These are phyloP conservation scores for Speoplatyrhinus poulsoni DNA, from an alignment of 2,113 vertebrate species.

Conservation along the genomic window DNA sequence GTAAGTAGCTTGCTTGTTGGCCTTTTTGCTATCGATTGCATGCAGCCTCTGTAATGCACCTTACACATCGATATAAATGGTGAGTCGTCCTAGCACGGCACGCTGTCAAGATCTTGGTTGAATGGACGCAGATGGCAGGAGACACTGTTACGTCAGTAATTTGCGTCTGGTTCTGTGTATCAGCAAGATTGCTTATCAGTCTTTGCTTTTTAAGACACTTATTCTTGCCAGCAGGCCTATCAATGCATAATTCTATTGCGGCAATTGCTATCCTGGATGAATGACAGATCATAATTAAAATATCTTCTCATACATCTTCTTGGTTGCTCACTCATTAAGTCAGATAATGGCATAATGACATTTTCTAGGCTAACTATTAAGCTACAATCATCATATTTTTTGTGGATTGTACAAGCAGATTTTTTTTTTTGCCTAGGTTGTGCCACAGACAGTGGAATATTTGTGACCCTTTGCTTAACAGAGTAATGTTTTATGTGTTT, in stretches of 20 bases:
- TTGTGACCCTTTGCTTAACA: not conserved
- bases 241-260: not conserved
- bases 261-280: slow-evolving; percentile 21
- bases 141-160: not conserved
- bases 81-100: not conserved
- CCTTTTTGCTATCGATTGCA: slow-evolving; percentile 25
- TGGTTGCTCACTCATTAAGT: slow-evolving; percentile 38
- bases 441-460: not conserved
- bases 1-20: slow-evolving; percentile 78
- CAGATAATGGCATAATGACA: not conserved
- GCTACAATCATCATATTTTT: too few species aligned
- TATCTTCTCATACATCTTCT: slow-evolving; percentile 26
- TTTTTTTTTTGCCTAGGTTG: not conserved
- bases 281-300: slow-evolving; percentile 30
- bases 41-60: slow-evolving; percentile 35
- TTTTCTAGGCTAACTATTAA: too few species aligned
- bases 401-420: too few species aligned
- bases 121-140: not conserved
- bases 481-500: not conserved
- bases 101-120: too few species aligned
- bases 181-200: not conserved
- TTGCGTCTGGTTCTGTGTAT: not conserved
- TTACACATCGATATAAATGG: slow-evolving; percentile 21
- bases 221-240: not conserved
- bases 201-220: not conserved